phyloP scores from a whole-genome alignment of 1,140 invertebrate genomes.

The Drosophila bocqueti region DNA sequence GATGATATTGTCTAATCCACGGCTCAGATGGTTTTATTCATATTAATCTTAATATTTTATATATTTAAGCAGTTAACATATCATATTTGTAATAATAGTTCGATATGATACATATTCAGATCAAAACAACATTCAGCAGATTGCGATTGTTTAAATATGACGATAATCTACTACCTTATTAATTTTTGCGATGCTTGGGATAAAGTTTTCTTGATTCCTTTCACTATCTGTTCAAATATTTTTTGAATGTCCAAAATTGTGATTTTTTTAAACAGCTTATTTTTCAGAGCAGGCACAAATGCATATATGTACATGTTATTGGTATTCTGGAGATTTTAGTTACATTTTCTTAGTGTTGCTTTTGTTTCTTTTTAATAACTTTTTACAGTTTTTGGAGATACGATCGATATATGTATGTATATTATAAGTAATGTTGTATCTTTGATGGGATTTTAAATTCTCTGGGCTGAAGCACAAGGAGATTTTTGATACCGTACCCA shows the following conservation, averaged over 20 bases:
- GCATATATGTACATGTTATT: constrained; percentile 1
- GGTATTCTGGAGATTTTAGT: background rate
- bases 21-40: background rate
- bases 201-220: background rate
- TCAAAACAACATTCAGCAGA: background rate
- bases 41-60: background rate
- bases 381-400: background rate
- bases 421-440: background rate
- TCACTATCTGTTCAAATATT: background rate
- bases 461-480: background rate
- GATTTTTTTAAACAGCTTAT: constrained; percentile 1
- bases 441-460: background rate
- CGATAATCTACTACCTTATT: too few relatives aligned
- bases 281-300: constrained; percentile 8
- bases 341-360: background rate
- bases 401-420: background rate
- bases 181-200: background rate
- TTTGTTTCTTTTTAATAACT: background rate
- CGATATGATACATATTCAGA: background rate
- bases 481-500: background rate
- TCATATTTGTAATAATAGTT: background rate
- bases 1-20: background rate
- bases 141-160: background rate
- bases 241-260: background rate
- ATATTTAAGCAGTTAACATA: background rate